Evolutionary conservation across 2,888 invertebrate species (phyloP).

Genomic region (Congeria kusceri): DNA sequence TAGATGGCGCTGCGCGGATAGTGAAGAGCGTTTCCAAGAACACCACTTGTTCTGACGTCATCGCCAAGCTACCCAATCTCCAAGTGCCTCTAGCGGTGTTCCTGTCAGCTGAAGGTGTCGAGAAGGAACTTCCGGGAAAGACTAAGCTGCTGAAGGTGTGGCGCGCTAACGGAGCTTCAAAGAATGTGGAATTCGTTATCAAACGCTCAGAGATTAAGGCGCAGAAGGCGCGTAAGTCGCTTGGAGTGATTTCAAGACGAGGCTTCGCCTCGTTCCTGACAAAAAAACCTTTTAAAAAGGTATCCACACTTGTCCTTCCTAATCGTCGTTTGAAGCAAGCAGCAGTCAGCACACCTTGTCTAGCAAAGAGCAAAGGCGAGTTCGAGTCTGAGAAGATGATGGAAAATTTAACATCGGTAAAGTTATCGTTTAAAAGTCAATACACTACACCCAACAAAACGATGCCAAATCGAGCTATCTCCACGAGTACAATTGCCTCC

Average conservation of each 20-base stretch:
- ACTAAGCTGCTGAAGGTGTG: slow-evolving; percentile 50
- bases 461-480: slow-evolving; percentile 18
- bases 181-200: slow-evolving; percentile 45
- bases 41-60: slow-evolving; percentile 61
- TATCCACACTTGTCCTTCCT: too few relatives aligned
- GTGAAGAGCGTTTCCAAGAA: slow-evolving; percentile 50
- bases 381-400: too few relatives aligned
- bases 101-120: slow-evolving; percentile 34
- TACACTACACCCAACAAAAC: slow-evolving; percentile 15
- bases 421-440: slow-evolving; percentile 42
- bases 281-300: too few relatives aligned
- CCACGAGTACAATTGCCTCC: slow-evolving; percentile 37
- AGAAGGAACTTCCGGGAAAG: slow-evolving; percentile 47
- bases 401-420: slow-evolving; percentile 28
- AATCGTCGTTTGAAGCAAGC: too few relatives aligned
- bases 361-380: too few relatives aligned
- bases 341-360: too few relatives aligned
- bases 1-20: slow-evolving; percentile 45
- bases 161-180: slow-evolving; percentile 40
- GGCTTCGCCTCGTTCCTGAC: too few relatives aligned
- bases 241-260: background rate
- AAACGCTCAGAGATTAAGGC: slow-evolving; percentile 27
- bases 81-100: slow-evolving; percentile 42
- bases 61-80: slow-evolving; percentile 49
- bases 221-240: slow-evolving; percentile 18